Conservation (phyloP, 2,888 invertebrate species). For the Tineola bisselliella region DNA sequence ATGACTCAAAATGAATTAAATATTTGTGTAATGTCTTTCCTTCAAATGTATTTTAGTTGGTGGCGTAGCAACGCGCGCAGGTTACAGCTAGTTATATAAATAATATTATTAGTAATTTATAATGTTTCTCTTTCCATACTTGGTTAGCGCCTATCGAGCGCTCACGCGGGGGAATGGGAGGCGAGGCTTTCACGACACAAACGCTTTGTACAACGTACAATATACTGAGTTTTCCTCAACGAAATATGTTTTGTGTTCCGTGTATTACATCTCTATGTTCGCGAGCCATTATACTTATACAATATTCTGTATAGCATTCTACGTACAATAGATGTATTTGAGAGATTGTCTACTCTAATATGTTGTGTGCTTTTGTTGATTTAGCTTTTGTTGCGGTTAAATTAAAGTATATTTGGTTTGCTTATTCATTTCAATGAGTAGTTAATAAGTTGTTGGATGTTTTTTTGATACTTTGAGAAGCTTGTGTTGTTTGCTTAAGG, state of each 20-base stretch:
- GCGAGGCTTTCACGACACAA: conserved; percentile 13
- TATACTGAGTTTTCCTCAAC: conserved; percentile 16
- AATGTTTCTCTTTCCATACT: neutral
- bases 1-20: too few relatives aligned
- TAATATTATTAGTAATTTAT: too few relatives aligned
- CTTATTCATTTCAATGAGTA: too few relatives aligned
- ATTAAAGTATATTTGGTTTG: too few relatives aligned
- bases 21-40: too few relatives aligned
- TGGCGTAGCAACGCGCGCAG: too few relatives aligned
- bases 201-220: conserved; percentile 15
- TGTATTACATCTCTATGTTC: conserved; percentile 13
- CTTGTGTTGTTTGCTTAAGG: too few relatives aligned
- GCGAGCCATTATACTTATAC: conserved; percentile 1
- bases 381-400: too few relatives aligned
- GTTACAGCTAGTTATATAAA: too few relatives aligned
- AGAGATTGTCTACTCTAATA: neutral
- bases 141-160: neutral
- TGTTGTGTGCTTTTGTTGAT: neutral
- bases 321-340: neutral
- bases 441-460: too few relatives aligned
- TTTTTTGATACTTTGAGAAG: too few relatives aligned
- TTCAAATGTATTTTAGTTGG: too few relatives aligned
- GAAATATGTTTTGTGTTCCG: conserved; percentile 15
- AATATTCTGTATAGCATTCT: neutral
- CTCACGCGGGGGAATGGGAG: neutral